phyloP scores from a whole-genome alignment of 2,888 invertebrate genomes.

The Tetragnatha montana region DNA sequence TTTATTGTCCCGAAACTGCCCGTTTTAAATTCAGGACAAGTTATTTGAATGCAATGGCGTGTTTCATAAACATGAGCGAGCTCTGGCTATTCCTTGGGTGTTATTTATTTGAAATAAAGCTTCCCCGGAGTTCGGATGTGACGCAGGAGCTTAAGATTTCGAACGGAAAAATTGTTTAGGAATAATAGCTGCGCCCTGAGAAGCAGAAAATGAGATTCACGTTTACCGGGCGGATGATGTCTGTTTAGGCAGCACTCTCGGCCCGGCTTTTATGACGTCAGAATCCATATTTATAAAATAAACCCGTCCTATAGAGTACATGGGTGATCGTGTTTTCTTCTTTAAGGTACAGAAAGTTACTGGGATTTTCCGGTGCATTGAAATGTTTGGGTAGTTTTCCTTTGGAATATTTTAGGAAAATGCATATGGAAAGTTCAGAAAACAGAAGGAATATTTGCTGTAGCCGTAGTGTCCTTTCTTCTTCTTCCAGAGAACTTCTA shows the following conservation, averaged over 20 bases:
- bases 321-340: background rate
- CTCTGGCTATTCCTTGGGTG: background rate
- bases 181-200: background rate
- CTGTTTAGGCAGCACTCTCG: background rate
- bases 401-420: background rate
- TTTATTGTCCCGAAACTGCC: conserved; percentile 4
- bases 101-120: conserved; percentile 14
- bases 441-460: background rate
- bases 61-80: conserved; percentile 34
- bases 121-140: background rate
- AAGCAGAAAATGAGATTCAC: background rate
- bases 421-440: background rate
- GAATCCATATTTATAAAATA: background rate
- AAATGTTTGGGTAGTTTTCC: background rate
- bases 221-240: background rate
- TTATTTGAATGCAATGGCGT: conserved; percentile 23
- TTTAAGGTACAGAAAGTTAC: background rate
- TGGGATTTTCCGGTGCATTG: background rate
- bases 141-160: background rate
- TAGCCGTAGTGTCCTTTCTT: too few relatives aligned
- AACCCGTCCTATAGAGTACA: background rate
- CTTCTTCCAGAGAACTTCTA: too few relatives aligned
- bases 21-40: conserved; percentile 27
- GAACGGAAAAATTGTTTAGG: background rate
- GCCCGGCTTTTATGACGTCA: background rate